These are phyloP conservation scores for Nemapogon koenigi DNA, from an alignment of 2,888 invertebrate species.

Conservation along the genomic window DNA sequence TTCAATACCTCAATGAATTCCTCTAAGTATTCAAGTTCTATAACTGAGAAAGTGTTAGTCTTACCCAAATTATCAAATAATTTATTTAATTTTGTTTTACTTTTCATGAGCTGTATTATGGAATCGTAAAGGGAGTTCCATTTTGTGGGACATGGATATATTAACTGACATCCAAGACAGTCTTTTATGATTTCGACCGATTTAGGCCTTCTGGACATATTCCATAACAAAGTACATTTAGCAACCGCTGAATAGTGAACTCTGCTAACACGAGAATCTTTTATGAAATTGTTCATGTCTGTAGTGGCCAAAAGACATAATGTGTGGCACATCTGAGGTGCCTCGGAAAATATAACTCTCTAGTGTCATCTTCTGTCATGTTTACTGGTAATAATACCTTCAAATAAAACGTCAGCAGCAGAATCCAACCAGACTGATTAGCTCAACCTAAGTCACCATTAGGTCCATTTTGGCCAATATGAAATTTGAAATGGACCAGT, in stretches of 20 bases:
- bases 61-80: conserved; percentile 11
- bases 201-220: conserved; percentile 10
- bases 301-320: conserved; percentile 3
- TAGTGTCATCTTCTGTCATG: conserved; percentile 3
- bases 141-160: conserved; percentile 11
- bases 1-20: conserved; percentile 10
- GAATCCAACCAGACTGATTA: no score
- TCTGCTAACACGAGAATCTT: conserved; percentile 1
- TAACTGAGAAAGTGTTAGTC: conserved; percentile 10
- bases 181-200: conserved; percentile 11
- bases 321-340: background rate
- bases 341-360: conserved; percentile 2
- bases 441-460: no score
- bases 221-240: conserved; percentile 10
- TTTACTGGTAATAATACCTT: conserved; percentile 1
- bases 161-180: conserved; percentile 1
- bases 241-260: conserved; percentile 11
- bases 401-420: background rate
- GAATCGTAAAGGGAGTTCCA: conserved; percentile 11
- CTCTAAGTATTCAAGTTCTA: conserved; percentile 12
- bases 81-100: conserved; percentile 11
- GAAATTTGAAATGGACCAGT: no score
- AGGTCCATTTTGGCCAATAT: no score
- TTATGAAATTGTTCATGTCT: conserved; percentile 1
- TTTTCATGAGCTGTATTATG: conserved; percentile 9